These are phyloP conservation scores for Neodiprion lecontei DNA, from an alignment of 1,140 invertebrate species.

Conservation along the genomic window DNA sequence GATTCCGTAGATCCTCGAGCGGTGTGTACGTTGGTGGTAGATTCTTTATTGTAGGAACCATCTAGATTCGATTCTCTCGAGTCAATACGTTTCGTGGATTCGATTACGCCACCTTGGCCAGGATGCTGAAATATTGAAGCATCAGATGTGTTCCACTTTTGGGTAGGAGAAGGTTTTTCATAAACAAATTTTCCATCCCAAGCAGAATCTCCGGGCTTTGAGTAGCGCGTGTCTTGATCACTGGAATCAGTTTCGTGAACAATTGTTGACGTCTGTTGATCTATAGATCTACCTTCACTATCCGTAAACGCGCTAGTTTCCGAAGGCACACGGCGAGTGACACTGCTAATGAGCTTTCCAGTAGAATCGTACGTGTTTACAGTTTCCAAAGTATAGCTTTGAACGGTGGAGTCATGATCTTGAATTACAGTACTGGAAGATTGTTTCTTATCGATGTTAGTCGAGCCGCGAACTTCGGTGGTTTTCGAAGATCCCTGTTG, in stretches of 20 bases:
- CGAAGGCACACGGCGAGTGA: neutral
- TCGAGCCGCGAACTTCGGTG: neutral
- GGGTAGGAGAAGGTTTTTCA: conserved; percentile 36
- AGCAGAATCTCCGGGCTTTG: conserved; percentile 46
- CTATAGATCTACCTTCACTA: neutral
- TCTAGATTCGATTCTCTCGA: conserved; percentile 26
- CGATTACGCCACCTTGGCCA: neutral
- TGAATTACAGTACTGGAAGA: conserved; percentile 6
- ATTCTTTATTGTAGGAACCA: conserved; percentile 34
- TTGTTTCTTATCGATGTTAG: neutral
- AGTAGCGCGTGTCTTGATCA: neutral
- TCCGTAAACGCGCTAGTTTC: neutral
- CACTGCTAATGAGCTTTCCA: conserved; percentile 1
- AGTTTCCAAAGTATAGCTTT: neutral
- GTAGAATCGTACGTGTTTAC: conserved; percentile 7
- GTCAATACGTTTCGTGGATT: conserved; percentile 16
- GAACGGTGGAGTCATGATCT: neutral
- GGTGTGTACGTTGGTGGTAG: conserved; percentile 23
- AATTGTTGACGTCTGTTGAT: neutral
- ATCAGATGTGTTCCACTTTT: neutral
- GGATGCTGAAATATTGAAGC: conserved; percentile 8
- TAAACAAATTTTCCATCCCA: conserved; percentile 54
- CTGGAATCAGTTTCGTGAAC: neutral
- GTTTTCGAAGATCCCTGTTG: conserved; percentile 20
- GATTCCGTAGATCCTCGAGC: conserved; percentile 30